Conservation (phyloP, 2,113 vertebrate genomes). For the Cephalophus harveyi region DNA sequence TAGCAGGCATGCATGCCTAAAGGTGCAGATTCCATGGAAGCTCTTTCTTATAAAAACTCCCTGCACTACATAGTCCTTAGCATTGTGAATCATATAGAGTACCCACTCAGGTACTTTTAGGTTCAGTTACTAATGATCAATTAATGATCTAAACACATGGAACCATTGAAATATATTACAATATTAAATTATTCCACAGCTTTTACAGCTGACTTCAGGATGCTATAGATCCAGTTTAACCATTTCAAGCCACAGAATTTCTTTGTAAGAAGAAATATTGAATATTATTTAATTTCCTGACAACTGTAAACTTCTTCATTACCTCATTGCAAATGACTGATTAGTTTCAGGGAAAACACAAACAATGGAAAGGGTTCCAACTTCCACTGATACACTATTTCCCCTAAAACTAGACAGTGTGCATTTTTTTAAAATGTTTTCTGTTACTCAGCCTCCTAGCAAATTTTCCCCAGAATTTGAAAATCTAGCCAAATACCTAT, state of each 20-base stretch:
- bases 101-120: neutral
- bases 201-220: neutral
- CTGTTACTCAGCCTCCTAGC: neutral
- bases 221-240: neutral
- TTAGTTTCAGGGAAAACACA: neutral
- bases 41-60: neutral
- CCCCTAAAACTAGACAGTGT: neutral
- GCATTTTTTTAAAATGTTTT: neutral
- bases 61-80: rapidly evolving
- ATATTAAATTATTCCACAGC: neutral
- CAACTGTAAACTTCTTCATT: neutral
- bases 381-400: neutral
- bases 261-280: neutral
- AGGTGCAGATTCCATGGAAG: neutral
- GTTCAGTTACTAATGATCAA: neutral
- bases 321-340: neutral
- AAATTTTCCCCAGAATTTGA: neutral
- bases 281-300: neutral
- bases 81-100: neutral
- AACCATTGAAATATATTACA: neutral
- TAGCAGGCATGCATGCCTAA: neutral
- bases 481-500: neutral
- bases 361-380: neutral
- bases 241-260: neutral
- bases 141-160: neutral